phyloP scores from a whole-genome alignment of 2,797 vertebrate genomes.

The Rhynchonycteris naso region DNA sequence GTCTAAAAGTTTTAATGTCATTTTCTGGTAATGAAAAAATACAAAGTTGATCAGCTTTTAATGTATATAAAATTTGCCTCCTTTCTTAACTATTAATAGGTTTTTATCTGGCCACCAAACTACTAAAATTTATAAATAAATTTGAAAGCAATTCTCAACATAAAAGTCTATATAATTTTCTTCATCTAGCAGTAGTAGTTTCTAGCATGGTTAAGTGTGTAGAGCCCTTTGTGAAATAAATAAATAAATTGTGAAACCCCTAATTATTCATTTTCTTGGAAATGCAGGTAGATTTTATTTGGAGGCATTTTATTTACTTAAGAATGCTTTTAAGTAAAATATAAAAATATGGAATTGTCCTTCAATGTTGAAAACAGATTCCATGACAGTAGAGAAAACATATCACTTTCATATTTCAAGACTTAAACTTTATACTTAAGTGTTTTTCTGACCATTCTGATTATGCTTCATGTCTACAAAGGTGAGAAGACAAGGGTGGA shows the following conservation, averaged over 20 bases:
- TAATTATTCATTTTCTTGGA: background rate
- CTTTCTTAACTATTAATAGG: background rate
- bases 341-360: background rate
- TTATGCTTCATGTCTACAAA: background rate
- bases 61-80: background rate
- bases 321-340: background rate
- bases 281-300: background rate
- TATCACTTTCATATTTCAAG: background rate
- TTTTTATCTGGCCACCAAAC: background rate
- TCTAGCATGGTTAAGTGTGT: background rate
- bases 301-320: background rate
- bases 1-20: background rate
- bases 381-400: background rate
- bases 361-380: background rate
- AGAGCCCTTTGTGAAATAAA: background rate
- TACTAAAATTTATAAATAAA: background rate
- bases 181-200: background rate
- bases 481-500: background rate
- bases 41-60: background rate
- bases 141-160: background rate
- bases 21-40: conserved; percentile 15
- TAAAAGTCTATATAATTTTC: background rate
- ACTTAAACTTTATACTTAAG: background rate
- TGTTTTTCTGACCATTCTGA: background rate
- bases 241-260: background rate